phyloP scores from a whole-genome alignment of 2,113 vertebrate species.

The Passerina amoena region DNA sequence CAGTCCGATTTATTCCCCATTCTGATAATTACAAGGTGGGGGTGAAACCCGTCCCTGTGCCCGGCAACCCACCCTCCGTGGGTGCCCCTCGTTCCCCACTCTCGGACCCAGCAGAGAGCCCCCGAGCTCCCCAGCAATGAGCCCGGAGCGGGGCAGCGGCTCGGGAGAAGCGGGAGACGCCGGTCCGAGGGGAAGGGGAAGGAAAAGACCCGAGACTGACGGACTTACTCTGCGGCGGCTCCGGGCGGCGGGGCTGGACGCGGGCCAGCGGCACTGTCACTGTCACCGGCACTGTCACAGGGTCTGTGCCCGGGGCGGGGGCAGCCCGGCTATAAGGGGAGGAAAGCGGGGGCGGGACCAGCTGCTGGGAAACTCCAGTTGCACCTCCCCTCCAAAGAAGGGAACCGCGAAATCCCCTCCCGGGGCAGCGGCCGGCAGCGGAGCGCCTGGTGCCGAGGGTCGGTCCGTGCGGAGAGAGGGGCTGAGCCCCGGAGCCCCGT shows the following conservation, averaged over 20 bases:
- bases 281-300: not conserved
- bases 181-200: not conserved
- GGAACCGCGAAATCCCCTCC: not conserved
- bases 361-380: not conserved
- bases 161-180: not conserved
- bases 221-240: constrained; percentile 9
- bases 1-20: not conserved
- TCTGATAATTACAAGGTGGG: not conserved
- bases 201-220: not conserved
- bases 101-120: not conserved
- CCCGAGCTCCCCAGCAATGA: not conserved
- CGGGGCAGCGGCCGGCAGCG: accelerated
- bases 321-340: constrained; percentile 1
- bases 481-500: not conserved
- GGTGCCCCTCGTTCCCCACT: not conserved
- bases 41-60: not conserved
- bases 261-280: not conserved
- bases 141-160: not conserved
- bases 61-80: not conserved
- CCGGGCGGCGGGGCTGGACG: not conserved
- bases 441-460: accelerated
- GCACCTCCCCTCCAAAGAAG: not conserved
- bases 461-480: no score
- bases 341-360: not conserved
- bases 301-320: not conserved